A percentile compares a stretch with the other conserved stretches of the same genome.
These are phyloP conservation scores for Aproaerema taeniolella DNA, from an alignment of 2,888 invertebrate genomes.

Conservation along the genomic window DNA sequence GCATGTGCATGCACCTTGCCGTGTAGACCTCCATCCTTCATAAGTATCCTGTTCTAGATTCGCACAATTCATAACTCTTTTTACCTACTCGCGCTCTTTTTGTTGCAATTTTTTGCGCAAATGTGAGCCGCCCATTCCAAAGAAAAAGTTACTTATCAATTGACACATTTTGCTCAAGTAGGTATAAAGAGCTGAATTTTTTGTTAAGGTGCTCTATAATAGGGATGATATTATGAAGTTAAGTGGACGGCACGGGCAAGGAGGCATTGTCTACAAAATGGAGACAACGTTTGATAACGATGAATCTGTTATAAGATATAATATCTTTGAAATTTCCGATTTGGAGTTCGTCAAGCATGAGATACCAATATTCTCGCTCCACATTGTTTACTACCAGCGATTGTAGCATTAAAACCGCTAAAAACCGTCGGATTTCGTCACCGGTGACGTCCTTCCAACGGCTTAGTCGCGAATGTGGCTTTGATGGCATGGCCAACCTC, in stretches of 20 bases:
- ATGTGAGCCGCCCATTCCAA: constrained; percentile 4
- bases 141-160: constrained; percentile 1
- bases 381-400: constrained; percentile 12
- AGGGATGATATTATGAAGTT: neutral
- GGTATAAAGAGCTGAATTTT: constrained; percentile 1
- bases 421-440: constrained; percentile 9
- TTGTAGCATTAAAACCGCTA: constrained; percentile 12
- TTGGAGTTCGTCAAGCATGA: neutral
- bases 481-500: neutral
- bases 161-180: constrained; percentile 2
- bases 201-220: constrained; percentile 2
- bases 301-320: constrained; percentile 16
- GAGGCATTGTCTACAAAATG: constrained; percentile 5
- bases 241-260: neutral
- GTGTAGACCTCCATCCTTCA: constrained; percentile 16
- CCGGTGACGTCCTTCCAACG: constrained; percentile 12
- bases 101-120: constrained; percentile 2
- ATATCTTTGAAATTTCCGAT: constrained; percentile 8
- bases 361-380: constrained; percentile 18
- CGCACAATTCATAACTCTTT: constrained; percentile 5
- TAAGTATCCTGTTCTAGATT: constrained; percentile 14
- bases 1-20: neutral
- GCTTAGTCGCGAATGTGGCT: constrained; percentile 2
- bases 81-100: constrained; percentile 1
- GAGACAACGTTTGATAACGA: constrained; percentile 5